Evolutionary conservation across 2,113 vertebrate species (phyloP), one percentile per base, ranked within the genome.

Genomic region (Phrynocephalus versicolor): DNA sequence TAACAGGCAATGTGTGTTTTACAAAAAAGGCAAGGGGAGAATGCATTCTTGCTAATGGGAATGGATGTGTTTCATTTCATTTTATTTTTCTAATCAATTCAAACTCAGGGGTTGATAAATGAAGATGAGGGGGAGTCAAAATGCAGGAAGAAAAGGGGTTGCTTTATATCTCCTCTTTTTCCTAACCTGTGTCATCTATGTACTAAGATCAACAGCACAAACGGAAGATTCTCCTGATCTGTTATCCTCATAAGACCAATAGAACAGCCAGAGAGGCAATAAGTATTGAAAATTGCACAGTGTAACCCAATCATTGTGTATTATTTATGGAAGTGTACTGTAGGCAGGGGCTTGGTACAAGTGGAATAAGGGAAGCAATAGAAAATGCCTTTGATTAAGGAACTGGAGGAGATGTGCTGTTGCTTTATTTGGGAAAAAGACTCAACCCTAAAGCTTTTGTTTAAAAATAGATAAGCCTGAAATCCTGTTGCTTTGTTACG

Each of bases 231-330:
- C 10, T 72, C 13, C 5, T 0, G 16, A 79, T 62, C 69, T 79
- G 41, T 88, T 33, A 85, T 88, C 67, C 84, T 87, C 87, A 88
- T 65, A 78, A 87, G 81, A 71, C 64, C 55, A 71, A 79, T 70
- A 88, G 25, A 1, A 14, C 19, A 79, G 23, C 12, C 62, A 79
- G 19, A 51, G 60, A 82, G 81, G 71, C 73, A 86, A 69, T 78
- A 51, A 82, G 30, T 72, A 55, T 58, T 83, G 87, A 83, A 85
- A 91, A 89, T 67, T 57, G 85, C 79, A 85, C 19, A 18, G 70
- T 85, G 45, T 1, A 70, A 35, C 9, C 58, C 81, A 87, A 70
- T n/a, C 58, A 57, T 0, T 0, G 79, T 27, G 30, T 69, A 51
- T 72, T 81, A 16, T 6, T 89, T 81, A 84, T 35, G 70, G 70